Evolutionary conservation across 2,888 invertebrate species (phyloP), one percentile per base, ranked within the genome.

Genomic region (Mesopsocus fuscifrons): DNA sequence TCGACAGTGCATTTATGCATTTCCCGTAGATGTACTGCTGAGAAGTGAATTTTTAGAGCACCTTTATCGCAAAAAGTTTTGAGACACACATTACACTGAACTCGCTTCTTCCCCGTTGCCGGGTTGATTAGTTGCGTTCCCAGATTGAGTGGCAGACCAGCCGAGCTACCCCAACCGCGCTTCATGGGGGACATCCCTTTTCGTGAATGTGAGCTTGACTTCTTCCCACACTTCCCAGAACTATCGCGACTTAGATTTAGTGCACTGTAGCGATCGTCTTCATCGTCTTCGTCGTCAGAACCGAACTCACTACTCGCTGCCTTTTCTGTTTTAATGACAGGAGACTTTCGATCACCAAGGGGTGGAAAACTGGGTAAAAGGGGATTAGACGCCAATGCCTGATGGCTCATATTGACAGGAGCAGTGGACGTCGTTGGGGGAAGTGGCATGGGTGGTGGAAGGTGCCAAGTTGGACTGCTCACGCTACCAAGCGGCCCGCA

Each of bases 51-150:
- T 65, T 98, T 98, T 18, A 98, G 69, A 1, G 98, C 98, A 47
- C 97, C 98, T 66, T 98, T 98, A 68, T 98, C 98, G 69, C 98
- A 98, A 66, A 98, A 98, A 13, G 97, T 97, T 66, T 98, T 98
- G 47, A 94, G 67, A 59, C 98, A 98, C 33, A 94, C 92, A 55
- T 94, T 91, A 63, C 98, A 99, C 59, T 95, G 89, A 2, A 97
- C 95, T 49, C 97, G 74, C 58, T 94, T 94, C 63, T 97, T 97
- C 0, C 89, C 89, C 1, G 89, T 89, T 1, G 85, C 77, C 1
- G 89, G 89, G 57, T 89, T 91, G 22, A 89, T 87, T 50, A 88
- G 84, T 52, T 88, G 84, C 0, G 88, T 87, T 9, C 88, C 87
- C 48, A 85, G 64, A 53, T 85, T 85, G 2, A 82, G 67, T 1